Conservation (phyloP, 2,888 invertebrate genomes). For the Eurytoma adleriae region DNA sequence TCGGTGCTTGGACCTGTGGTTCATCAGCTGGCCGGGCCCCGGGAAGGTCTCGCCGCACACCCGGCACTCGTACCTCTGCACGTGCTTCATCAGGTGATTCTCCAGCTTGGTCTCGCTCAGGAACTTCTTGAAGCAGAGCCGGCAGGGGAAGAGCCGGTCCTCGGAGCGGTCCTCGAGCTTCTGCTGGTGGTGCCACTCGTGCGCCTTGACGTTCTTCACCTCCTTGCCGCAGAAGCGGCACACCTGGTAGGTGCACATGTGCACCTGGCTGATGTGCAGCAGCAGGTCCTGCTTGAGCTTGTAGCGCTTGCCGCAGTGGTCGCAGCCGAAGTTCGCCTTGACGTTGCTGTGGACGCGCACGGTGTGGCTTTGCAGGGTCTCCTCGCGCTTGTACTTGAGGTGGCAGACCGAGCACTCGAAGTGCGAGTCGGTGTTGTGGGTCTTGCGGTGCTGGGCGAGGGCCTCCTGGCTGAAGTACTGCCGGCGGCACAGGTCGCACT, state of each 20-base stretch:
- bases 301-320: conserved; percentile 67
- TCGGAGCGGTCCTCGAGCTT: conserved; percentile 25
- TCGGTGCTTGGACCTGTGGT: conserved; percentile 63
- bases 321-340: conserved; percentile 61
- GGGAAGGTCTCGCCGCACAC: conserved; percentile 63
- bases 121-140: conserved; percentile 65
- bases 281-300: conserved; percentile 70
- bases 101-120: conserved; percentile 64
- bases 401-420: conserved; percentile 67
- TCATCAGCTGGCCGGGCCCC: conserved; percentile 60
- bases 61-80: conserved; percentile 62
- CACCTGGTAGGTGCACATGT: conserved; percentile 57
- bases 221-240: conserved; percentile 67
- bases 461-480: conserved; percentile 58
- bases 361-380: conserved; percentile 45
- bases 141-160: conserved; percentile 61
- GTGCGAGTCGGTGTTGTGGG: conserved; percentile 62
- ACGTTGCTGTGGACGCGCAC: conserved; percentile 51
- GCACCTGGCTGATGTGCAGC: conserved; percentile 61
- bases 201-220: conserved; percentile 64
- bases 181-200: conserved; percentile 67
- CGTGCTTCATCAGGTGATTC: conserved; percentile 64
- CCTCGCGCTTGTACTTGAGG: conserved; percentile 67
- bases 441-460: conserved; percentile 63
- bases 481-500: conserved; percentile 62